Base-by-base conservation (phyloP, 2,113 vertebrate genomes). In the Phodopus roborovskii region DNA sequence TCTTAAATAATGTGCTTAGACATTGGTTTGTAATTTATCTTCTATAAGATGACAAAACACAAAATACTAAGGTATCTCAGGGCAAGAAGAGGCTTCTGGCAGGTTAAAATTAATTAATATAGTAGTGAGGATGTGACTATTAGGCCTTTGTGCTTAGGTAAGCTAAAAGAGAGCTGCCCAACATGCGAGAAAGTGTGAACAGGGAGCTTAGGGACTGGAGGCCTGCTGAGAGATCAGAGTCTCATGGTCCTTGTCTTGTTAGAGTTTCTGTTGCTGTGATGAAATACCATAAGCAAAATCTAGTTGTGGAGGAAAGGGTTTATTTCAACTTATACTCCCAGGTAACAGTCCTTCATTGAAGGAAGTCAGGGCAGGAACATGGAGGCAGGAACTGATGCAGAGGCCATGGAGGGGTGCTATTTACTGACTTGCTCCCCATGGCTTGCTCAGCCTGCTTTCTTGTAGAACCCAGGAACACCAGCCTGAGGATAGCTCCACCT, bases 31-130 rank as follows among this genome's bases (percentile, higher is more conserved):
- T 83, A 78, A 42, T 45, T 91, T 62, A 64, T 90, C 15, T 39
- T 86, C 62, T 11, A 17, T 79, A 82, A 81, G 36, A 88, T 78
- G 53, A 39, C 71, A 87, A 62, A 95, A 82, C 28, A 68, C 64
- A 95, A 88, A 95, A 93, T 68, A 88, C 66, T 78, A n/a, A 66
- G 22, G 24, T 92, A 33, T n/a, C 60, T 68, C 26, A 77, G 89
- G 90, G 28, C 30, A 88, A 88, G 88, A 95, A 62, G 45, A 92
- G 78, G 81, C 19, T 82, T 96, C 60, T 78, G 70, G 58, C 71
- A 62, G 92, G 36, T 95, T 70, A 85, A 39, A 28, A 70, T 82
- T 96, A 81, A 75, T 42, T 71, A 84, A 75, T 62, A 17, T 26
- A 48, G 16, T 53, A 53, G 70, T 48, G 28, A 66, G 36, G 53